phyloP scores from a whole-genome alignment of 2,888 invertebrate genomes.

The Phoronis australis region DNA sequence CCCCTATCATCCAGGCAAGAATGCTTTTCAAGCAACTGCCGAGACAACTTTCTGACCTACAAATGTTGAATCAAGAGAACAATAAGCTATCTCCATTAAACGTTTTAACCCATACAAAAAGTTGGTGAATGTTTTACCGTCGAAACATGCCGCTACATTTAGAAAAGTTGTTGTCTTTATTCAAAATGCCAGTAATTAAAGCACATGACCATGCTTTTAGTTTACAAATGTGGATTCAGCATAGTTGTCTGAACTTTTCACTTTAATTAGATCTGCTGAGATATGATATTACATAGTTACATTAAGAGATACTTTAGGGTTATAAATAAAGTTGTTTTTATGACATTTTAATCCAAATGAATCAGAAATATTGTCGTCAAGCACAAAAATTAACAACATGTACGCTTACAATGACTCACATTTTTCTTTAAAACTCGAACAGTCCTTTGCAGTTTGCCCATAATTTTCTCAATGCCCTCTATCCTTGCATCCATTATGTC shows the following conservation, averaged over 20 bases:
- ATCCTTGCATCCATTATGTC: conserved; percentile 41
- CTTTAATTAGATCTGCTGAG: no score
- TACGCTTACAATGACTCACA: conserved; percentile 21
- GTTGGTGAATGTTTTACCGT: no score
- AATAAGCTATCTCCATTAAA: not conserved
- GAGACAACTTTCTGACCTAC: conserved; percentile 28
- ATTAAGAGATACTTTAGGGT: not conserved
- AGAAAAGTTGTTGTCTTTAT: no score
- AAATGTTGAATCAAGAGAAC: not conserved
- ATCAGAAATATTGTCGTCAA: not conserved
- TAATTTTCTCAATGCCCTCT: conserved; percentile 58
- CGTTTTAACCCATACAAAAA: no score
- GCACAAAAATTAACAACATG: not conserved
- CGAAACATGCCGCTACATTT: no score
- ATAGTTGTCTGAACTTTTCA: no score
- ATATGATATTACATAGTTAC: no score
- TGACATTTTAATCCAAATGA: not conserved
- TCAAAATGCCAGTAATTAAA: no score
- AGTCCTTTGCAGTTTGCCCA: conserved; percentile 57
- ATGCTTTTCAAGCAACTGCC: conserved; percentile 15
- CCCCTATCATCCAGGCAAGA: conserved; percentile 23
- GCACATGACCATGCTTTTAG: no score
- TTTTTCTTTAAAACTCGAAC: conserved; percentile 57
- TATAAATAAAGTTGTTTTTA: not conserved
- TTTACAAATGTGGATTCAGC: no score